These are phyloP conservation scores for Crocodylus rhombifer DNA, from an alignment of 2,797 vertebrate species.

Conservation along the genomic window DNA sequence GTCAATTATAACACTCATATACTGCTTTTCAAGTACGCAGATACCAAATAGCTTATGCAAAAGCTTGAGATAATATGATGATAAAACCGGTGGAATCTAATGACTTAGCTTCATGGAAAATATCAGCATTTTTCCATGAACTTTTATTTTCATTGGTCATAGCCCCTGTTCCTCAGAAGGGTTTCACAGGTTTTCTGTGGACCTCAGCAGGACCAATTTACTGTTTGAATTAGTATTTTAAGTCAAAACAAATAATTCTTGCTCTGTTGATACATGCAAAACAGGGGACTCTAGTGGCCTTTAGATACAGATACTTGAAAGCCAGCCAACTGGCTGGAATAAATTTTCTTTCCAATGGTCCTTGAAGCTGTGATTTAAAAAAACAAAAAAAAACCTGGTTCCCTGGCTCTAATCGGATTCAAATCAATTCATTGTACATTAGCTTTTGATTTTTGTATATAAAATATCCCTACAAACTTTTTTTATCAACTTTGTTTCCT, in stretches of 20 bases:
- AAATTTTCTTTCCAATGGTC: slow-evolving; percentile 43
- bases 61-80: slow-evolving; percentile 44
- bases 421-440: neutral
- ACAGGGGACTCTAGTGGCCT: slow-evolving; percentile 49
- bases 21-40: slow-evolving; percentile 54
- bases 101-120: slow-evolving; percentile 24
- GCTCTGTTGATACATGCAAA: slow-evolving; percentile 18
- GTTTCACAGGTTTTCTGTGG: slow-evolving; percentile 16
- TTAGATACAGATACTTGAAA: slow-evolving; percentile 66
- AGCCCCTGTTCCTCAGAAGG: slow-evolving; percentile 25
- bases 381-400: neutral
- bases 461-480: neutral
- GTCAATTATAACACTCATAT: neutral
- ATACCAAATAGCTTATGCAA: slow-evolving; percentile 46
- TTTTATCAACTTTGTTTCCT: slow-evolving; percentile 24
- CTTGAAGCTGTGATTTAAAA: slow-evolving; percentile 43
- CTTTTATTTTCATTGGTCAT: slow-evolving; percentile 13
- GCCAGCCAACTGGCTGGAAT: slow-evolving; percentile 59
- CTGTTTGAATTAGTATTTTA: slow-evolving; percentile 20
- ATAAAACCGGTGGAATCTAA: neutral
- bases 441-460: slow-evolving; percentile 25
- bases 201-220: slow-evolving; percentile 44
- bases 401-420: slow-evolving; percentile 22
- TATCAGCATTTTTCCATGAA: slow-evolving; percentile 11
- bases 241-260: slow-evolving; percentile 14